phyloP scores from a whole-genome alignment of 2,113 vertebrate genomes.

The Urocynchramus pylzowi region DNA sequence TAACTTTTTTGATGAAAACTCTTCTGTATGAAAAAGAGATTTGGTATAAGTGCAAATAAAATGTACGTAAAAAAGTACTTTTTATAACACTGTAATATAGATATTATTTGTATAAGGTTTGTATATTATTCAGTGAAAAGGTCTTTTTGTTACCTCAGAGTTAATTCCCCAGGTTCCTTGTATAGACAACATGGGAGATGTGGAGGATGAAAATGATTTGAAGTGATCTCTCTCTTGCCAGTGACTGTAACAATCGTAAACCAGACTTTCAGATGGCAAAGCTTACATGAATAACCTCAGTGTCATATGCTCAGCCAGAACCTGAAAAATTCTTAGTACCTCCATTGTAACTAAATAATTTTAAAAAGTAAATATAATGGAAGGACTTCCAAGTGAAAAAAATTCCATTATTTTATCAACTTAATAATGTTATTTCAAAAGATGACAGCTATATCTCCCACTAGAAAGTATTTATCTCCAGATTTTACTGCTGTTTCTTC shows the following conservation, averaged over 20 bases:
- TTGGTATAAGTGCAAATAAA: background rate
- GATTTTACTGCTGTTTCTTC: background rate
- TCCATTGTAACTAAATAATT: background rate
- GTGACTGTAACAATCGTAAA: background rate
- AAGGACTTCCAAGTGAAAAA: background rate
- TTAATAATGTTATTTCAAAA: background rate
- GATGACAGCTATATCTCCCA: background rate
- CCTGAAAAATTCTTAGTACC: background rate
- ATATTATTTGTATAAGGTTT: background rate
- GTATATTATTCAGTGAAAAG: background rate
- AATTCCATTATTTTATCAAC: background rate
- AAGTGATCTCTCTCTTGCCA: background rate
- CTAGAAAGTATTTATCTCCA: background rate
- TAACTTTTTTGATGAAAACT: background rate
- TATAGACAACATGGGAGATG: background rate
- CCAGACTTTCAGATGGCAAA: background rate
- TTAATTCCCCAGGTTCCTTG: background rate
- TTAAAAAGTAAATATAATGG: background rate
- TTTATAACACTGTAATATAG: background rate
- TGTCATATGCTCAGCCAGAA: background rate
- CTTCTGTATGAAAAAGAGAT: background rate
- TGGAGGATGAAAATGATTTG: background rate
- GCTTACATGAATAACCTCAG: background rate
- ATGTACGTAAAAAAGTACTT: background rate
- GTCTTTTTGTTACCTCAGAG: background rate